Evolutionary conservation across 2,888 invertebrate species (phyloP), one percentile per base, ranked within the genome.

Genomic region (Rhogogaster chlorosoma): DNA sequence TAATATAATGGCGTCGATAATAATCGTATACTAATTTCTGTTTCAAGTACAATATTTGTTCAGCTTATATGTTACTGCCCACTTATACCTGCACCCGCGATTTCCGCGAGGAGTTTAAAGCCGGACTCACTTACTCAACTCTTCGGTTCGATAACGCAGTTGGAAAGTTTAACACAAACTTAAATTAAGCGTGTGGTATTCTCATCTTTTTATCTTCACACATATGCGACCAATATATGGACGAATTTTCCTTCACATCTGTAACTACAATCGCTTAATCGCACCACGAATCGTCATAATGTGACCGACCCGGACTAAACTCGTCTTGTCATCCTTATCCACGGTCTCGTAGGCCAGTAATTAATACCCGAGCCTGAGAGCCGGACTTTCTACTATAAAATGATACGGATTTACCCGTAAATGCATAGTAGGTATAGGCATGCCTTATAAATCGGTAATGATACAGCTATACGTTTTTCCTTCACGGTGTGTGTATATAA

Each of bases 1-100:
- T 38, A 38, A 57, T 22, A 18, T 80, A 49, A 80, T 80, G 49
- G 22, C 38, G 36, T 61, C 57, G 32, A 80, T 80, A 80, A 80
- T 80, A 57, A 80, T 61, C 61, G 49, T 61, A 73, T 73, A 61
- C 80, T 80, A 77, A 77, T 77, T 77, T 77, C 77, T 53, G 29
- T 77, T 53, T 29, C 7, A 29, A 53, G 15, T 45, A 15, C 32
- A 32, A 49, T 18, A 9, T 49, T n/a, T 26, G 77, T 49, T 10
- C 10, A 38, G 42, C n/a, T n/a, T n/a, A 53, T 7, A 53, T 7
- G 18, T 53, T 53, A n/a, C 53, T 45, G 42, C 1, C 12, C 45
- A 45, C 45, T 45, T 15, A 45, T 15, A 45, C 45, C 18, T n/a
- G 36, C 7, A 61, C 61, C 61, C n/a, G n/a, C n/a, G 61, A n/a